A percentile compares a stretch with the other conserved stretches of the same genome.
Evolutionary conservation across 2,797 vertebrate genomes (phyloP).

Genomic region (Urosaurus nigricauda): DNA sequence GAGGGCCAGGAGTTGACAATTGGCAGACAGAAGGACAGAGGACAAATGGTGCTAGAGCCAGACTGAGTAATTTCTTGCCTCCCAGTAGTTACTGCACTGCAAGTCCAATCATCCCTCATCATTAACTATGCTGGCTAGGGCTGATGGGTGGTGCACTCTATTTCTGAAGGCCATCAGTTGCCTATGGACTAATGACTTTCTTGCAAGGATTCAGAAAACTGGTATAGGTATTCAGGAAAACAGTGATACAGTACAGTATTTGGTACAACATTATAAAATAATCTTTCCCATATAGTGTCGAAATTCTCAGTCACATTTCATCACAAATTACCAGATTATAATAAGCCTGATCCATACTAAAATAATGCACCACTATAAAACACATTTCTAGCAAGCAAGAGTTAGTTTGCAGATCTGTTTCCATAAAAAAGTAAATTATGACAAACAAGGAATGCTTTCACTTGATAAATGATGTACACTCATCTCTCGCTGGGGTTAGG

Average conservation of each 20-base stretch:
- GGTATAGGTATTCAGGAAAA: neutral
- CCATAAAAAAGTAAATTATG: slow-evolving; percentile 5
- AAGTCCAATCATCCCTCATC: neutral
- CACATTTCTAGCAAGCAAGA: neutral
- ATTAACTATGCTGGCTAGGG: neutral
- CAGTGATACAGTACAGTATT: neutral
- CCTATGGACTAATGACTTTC: neutral
- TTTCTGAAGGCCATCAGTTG: neutral
- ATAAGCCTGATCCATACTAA: no score
- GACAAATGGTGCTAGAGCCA: neutral
- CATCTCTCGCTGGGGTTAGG: no score
- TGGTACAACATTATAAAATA: neutral
- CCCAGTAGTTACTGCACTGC: neutral
- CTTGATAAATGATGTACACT: neutral
- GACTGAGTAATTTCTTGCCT: neutral
- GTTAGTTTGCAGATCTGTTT: neutral
- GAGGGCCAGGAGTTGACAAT: neutral
- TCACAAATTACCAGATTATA: neutral
- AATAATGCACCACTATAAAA: neutral
- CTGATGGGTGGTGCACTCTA: neutral
- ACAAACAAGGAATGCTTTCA: neutral
- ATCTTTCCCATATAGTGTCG: neutral
- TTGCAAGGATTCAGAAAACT: neutral
- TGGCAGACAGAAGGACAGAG: neutral
- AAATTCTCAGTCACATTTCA: neutral